Evolutionary conservation across 2,888 invertebrate genomes (phyloP).

Genomic region (Caenorhabditis sp.): DNA sequence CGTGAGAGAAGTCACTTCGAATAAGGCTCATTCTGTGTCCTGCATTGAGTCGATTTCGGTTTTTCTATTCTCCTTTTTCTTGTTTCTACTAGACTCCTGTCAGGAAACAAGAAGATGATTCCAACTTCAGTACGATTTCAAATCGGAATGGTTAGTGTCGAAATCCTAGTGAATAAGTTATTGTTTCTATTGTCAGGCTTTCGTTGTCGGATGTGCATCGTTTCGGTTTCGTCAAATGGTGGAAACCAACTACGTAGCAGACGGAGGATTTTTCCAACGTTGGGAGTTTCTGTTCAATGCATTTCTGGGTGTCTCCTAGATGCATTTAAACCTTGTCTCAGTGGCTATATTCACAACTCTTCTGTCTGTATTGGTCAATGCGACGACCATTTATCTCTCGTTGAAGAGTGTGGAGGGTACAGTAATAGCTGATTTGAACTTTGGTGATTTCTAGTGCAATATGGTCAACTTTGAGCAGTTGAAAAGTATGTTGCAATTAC

Average conservation of each 20-base stretch:
- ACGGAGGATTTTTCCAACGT: conserved; percentile 30
- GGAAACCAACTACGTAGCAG: neutral
- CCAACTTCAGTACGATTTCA: neutral
- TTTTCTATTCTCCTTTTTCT: neutral
- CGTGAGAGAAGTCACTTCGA: neutral
- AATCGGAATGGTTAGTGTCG: conserved; percentile 34
- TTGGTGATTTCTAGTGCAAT: too few species aligned
- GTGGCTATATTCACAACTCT: neutral
- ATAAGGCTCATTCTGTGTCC: neutral
- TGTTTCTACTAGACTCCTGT: neutral
- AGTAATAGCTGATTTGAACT: too few species aligned
- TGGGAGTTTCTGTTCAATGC: conserved; percentile 13
- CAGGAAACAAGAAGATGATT: neutral
- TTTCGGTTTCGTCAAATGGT: conserved; percentile 43
- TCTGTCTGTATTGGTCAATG: neutral
- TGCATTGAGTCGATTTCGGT: conserved; percentile 7
- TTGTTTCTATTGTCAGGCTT: conserved; percentile 3
- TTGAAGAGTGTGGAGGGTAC: neutral
- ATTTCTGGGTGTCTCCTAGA: conserved; percentile 23
- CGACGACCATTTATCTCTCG: conserved; percentile 7
- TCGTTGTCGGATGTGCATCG: conserved; percentile 5
- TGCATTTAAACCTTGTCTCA: neutral
- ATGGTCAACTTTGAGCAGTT: too few species aligned
- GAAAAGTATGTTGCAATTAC: neutral
- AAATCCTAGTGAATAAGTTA: too few species aligned